A percentile compares a stretch with the other conserved stretches of the same genome.
Conservation (phyloP, 2,113 vertebrate genomes). For the Hypomesus transpacificus region DNA sequence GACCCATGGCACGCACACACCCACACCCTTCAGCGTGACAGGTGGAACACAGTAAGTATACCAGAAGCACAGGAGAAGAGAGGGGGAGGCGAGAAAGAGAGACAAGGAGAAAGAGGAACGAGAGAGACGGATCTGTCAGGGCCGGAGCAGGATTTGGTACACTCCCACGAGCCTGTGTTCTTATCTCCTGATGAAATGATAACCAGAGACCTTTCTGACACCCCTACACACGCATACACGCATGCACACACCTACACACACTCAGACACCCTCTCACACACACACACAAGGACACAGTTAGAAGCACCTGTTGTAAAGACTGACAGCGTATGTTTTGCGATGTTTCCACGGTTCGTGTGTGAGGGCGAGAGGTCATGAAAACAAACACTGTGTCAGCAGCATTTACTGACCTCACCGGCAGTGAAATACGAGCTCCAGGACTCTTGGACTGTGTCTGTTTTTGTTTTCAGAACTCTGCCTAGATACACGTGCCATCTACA, state of each 20-base stretch:
- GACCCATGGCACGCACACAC: not conserved
- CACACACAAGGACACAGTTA: no score
- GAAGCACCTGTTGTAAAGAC: no score
- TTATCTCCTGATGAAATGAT: slow-evolving; percentile 22
- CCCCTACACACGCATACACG: not conserved
- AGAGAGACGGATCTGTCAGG: not conserved
- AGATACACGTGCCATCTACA: no score
- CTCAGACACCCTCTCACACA: not conserved
- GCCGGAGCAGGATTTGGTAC: slow-evolving; percentile 34
- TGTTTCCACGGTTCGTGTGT: no score
- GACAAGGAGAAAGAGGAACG: not conserved
- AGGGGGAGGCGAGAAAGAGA: not conserved
- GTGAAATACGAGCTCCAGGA: no score
- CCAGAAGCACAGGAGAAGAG: not conserved
- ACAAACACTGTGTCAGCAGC: no score
- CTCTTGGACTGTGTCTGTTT: no score
- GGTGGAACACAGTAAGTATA: not conserved
- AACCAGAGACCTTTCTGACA: slow-evolving; percentile 9
- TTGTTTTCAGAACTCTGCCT: no score
- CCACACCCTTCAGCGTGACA: not conserved
- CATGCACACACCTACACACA: not conserved
- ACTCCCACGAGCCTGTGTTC: slow-evolving; percentile 21
- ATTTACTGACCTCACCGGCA: no score
- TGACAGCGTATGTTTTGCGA: no score
- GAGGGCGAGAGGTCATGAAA: no score